A percentile compares a stretch with the other conserved stretches of the same genome.
These are phyloP conservation scores for Speoplatyrhinus poulsoni DNA, from an alignment of 2,113 vertebrate species.

Conservation along the genomic window DNA sequence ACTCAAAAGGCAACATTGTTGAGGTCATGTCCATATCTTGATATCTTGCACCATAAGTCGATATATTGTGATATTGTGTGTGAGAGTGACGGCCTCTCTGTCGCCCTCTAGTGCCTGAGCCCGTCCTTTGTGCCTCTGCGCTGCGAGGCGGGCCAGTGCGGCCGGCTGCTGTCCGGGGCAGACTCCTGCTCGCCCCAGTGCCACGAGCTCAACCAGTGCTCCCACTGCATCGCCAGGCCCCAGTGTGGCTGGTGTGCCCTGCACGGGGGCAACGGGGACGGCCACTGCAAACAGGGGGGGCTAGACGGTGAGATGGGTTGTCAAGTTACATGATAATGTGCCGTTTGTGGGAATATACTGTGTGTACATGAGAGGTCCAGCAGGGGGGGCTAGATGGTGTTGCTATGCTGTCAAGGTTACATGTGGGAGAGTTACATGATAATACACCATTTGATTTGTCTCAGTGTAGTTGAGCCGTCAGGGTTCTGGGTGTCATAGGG, in stretches of 20 bases:
- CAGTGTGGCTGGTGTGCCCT: slow-evolving; percentile 90
- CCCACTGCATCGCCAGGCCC: slow-evolving; percentile 85
- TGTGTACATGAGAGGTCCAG: no score
- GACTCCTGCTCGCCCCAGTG: slow-evolving; percentile 88
- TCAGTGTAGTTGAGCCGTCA: no score
- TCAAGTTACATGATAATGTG: no score
- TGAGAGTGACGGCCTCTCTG: background rate
- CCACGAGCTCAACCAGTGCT: slow-evolving; percentile 84
- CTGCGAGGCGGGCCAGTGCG: slow-evolving; percentile 88
- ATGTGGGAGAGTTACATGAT: no score
- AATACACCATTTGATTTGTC: no score
- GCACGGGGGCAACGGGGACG: slow-evolving; percentile 80
- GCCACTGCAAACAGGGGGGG: slow-evolving; percentile 85
- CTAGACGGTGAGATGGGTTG: slow-evolving; percentile 72
- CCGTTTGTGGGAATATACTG: no score
- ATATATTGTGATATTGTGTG: background rate
- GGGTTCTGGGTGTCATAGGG: no score
- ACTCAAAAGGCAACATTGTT: no score
- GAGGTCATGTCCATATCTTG: no score
- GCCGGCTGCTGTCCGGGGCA: slow-evolving; percentile 81
- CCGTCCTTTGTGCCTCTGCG: slow-evolving; percentile 86
- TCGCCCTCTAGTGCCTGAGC: slow-evolving; percentile 84
- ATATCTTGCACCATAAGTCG: background rate
- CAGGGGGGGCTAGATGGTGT: no score
- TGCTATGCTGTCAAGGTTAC: no score